Evolutionary conservation across 2,797 vertebrate species (phyloP).

Genomic region (Sebastes minor): DNA sequence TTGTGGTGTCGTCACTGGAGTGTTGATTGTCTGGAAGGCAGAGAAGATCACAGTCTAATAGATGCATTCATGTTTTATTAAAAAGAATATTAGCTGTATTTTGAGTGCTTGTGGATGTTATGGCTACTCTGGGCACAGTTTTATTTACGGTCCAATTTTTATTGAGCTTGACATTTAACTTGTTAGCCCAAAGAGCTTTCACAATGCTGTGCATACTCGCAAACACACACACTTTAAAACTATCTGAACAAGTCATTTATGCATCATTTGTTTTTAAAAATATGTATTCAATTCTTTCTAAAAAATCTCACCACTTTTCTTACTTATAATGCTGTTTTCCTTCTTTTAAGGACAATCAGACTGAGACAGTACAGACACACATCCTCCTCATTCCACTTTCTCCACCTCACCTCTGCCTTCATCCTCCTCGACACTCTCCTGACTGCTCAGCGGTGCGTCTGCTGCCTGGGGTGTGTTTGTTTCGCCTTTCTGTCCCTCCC

Average conservation of each 20-base stretch:
- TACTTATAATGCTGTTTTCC: neutral
- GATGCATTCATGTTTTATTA: conserved; percentile 6
- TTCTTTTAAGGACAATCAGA: neutral
- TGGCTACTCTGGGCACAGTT: neutral
- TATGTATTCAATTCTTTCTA: neutral
- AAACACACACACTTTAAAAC: neutral
- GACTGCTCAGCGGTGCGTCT: conserved; percentile 37
- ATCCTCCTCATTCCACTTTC: neutral
- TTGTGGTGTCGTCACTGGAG: conserved; percentile 17
- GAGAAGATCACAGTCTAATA: conserved; percentile 12
- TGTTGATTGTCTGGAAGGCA: conserved; percentile 50
- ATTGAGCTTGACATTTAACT: conserved; percentile 27
- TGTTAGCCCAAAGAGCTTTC: conserved; percentile 1
- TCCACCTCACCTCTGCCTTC: conserved; percentile 53
- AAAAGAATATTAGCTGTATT: conserved; percentile 2
- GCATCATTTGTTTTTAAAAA: neutral
- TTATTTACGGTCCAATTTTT: conserved; percentile 19
- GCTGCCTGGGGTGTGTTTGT: conserved; percentile 12
- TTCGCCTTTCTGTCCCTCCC: conserved; percentile 62
- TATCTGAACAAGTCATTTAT: neutral
- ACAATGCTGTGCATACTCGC: neutral
- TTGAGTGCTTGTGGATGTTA: neutral
- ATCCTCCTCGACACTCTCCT: conserved; percentile 64
- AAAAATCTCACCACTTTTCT: neutral
- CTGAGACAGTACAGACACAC: neutral